Evolutionary conservation across 2,888 invertebrate species (phyloP).

Genomic region (Drosophila antonietae): DNA sequence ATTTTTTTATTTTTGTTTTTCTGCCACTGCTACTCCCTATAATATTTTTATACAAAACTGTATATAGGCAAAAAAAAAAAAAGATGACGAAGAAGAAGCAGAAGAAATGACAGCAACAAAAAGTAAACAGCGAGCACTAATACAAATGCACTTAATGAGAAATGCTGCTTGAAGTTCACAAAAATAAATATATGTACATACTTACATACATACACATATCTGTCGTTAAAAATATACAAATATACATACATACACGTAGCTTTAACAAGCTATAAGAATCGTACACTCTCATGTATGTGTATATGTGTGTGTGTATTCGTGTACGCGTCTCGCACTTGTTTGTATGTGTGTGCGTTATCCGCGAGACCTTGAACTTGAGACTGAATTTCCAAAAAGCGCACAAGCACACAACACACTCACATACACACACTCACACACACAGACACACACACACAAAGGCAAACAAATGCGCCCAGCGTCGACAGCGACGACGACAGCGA

Average conservation of each 20-base stretch:
- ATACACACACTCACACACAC: constrained; percentile 37
- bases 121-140: constrained; percentile 52
- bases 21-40: constrained; percentile 21
- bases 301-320: constrained; percentile 26
- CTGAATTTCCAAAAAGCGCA: constrained; percentile 84
- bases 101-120: constrained; percentile 45
- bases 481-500: constrained; percentile 25
- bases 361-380: constrained; percentile 85
- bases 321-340: constrained; percentile 57
- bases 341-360: constrained; percentile 81
- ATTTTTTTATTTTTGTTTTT: constrained; percentile 28
- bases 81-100: constrained; percentile 27
- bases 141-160: constrained; percentile 48
- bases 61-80: constrained; percentile 16
- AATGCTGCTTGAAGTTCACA: constrained; percentile 34
- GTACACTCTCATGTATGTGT: constrained; percentile 21
- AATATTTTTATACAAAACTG: constrained; percentile 28
- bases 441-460: constrained; percentile 24
- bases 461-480: constrained; percentile 48
- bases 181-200: not conserved
- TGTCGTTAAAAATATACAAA: constrained; percentile 3
- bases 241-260: constrained; percentile 28
- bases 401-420: constrained; percentile 56
- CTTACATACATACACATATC: constrained; percentile 23
- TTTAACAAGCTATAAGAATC: constrained; percentile 51